Base-by-base conservation (phyloP, 1,140 invertebrate genomes). In the Bombus sylvicola region DNA sequence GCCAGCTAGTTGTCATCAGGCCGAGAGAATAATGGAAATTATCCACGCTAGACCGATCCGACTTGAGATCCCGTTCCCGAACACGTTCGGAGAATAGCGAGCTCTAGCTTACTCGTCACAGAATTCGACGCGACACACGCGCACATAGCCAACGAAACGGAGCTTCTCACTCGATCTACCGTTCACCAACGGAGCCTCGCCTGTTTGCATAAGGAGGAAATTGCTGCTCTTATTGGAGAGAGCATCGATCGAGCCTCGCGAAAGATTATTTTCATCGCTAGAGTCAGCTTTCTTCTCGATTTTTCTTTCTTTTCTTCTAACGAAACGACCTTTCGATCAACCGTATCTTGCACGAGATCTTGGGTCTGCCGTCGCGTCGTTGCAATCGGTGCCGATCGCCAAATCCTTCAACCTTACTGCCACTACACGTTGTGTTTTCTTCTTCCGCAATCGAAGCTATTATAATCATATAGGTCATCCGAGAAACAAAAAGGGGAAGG, bases 1-100 rank as follows among this genome's bases (percentile, higher is more conserved):
- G 37, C 34, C 74, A 31, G 75, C 57, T 37, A 72, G 66, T 79
- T 85, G 83, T 85, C 82, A 62, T 84, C 83, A 76, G 25, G 47
- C 15, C 53, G 28, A 2, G 47, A 62, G 76, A 85, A 85, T 85
- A 85, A 85, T 85, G 68, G 83, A 85, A 80, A 85, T 85, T 85
- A 79, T 79, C 39, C 47, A 41, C 25, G 82, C 47, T 71, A 31
- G 82, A 78, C 37, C 64, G 74, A 78, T 57, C 22, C 66, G n/a
- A 2, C 25, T 57, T 1, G 5, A 53, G 81, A 77, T n/a, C 15
- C 15, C 39, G 28, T 71, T 13, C 34, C 25, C 37, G 41, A 62
- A 18, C n/a, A 6, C n/a, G 37, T n/a, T 37, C 15, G 47, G 47
- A 53, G 47, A 22, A 53, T 53, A 53, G 47, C 47, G 47, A 53